Base-by-base conservation (phyloP, 30 jellyfish, hydroid and myxozoan genomes). In the Mastigias papua region DNA sequence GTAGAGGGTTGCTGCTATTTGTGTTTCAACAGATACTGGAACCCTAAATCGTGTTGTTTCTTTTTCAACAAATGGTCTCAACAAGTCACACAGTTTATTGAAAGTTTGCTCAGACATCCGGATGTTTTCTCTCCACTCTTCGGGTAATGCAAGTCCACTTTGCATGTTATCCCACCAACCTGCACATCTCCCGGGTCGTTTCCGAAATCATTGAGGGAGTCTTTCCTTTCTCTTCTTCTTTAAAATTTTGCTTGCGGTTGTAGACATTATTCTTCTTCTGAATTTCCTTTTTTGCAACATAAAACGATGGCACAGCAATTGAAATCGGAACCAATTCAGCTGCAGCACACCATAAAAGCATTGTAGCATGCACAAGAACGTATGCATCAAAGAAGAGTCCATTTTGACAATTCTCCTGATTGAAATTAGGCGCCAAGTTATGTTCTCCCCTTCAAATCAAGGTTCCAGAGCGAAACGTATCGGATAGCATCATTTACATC, bases 1-100 rank as follows among this genome's bases (percentile, higher is more conserved):
- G 62, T 88, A 77, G 16, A 88, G 81, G 50, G 64, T 46, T 49
- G 77, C 87, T 17, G 96, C 81, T 6, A 69, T 61, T 69, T 69
- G 81, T 23, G 81, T 69, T 32, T 69, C 81, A 27, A 69, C 81
- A 11, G 32, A 42, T 22, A 10, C 31, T 7, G 81, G 28, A 7
- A 20, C 81, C 1, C 81, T 37, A 69, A 80, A 28, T 13, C 34
- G n/a, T 17, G 90, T 65, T n/a, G 25, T 28, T 29, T 62, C 66
- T 70, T 73, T 73, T 42, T 73, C 69, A 42, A 73, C 28, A 30
- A 30, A 30, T 46, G 37, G 50, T 46, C 85, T 73, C 29, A 73
- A 28, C 37, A 34, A 48, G 30, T 35, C 46, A 35, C 85, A 73
- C 10, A 73, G 85, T 42, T 73, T 70, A 13, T 22, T 34, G 70